phyloP scores from a whole-genome alignment of 2,888 invertebrate species.

The Chrysolina americana region DNA sequence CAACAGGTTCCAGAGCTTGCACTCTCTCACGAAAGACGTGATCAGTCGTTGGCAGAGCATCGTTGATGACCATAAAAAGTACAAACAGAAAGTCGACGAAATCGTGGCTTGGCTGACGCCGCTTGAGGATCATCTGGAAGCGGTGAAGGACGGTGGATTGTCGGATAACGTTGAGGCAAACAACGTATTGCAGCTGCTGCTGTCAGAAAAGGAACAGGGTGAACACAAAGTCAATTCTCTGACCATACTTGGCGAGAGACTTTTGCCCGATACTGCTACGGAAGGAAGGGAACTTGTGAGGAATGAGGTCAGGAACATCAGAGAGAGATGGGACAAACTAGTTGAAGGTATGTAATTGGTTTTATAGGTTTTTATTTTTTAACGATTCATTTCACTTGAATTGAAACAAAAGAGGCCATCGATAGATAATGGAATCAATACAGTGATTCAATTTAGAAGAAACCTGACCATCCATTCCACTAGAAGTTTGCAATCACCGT shows the following conservation, averaged over 20 bases:
- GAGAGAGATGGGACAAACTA: constrained; percentile 91
- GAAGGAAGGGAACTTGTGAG: constrained; percentile 91
- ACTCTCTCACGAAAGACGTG: constrained; percentile 87
- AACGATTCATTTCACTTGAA: not conserved
- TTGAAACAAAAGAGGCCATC: no score
- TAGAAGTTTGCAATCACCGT: no score
- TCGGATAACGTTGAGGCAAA: constrained; percentile 76
- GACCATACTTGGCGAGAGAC: constrained; percentile 86
- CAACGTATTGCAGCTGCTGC: constrained; percentile 79
- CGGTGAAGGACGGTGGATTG: constrained; percentile 76
- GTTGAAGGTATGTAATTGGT: constrained; percentile 75
- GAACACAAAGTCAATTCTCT: constrained; percentile 83
- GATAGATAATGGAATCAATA: no score
- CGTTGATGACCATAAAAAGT: constrained; percentile 87
- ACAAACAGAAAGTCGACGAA: constrained; percentile 81
- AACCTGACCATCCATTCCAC: no score
- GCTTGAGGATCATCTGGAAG: constrained; percentile 80
- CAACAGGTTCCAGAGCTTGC: constrained; percentile 80
- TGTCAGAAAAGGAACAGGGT: constrained; percentile 88
- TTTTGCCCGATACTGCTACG: constrained; percentile 94
- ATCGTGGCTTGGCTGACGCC: constrained; percentile 84
- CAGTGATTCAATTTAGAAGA: no score
- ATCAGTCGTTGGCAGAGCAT: constrained; percentile 87
- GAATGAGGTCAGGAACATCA: constrained; percentile 84
- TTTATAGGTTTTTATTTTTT: no score